phyloP scores from a whole-genome alignment of 2,113 vertebrate genomes.

The Hippolais icterina region DNA sequence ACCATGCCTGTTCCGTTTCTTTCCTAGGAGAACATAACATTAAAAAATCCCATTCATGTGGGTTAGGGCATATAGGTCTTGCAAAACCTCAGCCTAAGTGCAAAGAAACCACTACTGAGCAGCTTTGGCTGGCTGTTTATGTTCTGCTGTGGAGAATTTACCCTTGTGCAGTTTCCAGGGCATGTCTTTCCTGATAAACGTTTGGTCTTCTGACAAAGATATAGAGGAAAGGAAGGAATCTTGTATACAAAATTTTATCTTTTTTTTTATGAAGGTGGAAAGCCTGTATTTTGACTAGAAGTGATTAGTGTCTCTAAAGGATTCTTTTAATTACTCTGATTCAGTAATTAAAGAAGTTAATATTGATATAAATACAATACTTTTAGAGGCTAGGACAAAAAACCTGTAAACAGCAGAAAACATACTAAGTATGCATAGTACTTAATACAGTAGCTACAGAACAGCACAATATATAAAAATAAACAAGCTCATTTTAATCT shows the following conservation, averaged over 20 bases:
- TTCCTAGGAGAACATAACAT: background rate
- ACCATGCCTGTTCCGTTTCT: background rate
- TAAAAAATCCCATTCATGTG: background rate
- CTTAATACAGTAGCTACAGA: background rate
- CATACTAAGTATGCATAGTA: background rate
- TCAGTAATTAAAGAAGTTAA: background rate
- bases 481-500: background rate
- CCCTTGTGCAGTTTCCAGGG: background rate
- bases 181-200: background rate
- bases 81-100: background rate
- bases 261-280: background rate
- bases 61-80: background rate
- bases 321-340: background rate
- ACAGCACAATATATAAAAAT: background rate
- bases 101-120: rapidly evolving
- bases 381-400: background rate
- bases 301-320: background rate
- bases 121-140: background rate
- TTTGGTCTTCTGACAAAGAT: background rate
- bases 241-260: no score
- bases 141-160: background rate
- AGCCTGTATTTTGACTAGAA: background rate
- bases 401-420: background rate
- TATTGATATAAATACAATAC: background rate
- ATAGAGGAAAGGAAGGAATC: background rate